A percentile compares a stretch with the other conserved stretches of the same genome.
Evolutionary conservation across 2,113 vertebrate genomes (phyloP).

Genomic region (Oxygymnocypris stewartii): DNA sequence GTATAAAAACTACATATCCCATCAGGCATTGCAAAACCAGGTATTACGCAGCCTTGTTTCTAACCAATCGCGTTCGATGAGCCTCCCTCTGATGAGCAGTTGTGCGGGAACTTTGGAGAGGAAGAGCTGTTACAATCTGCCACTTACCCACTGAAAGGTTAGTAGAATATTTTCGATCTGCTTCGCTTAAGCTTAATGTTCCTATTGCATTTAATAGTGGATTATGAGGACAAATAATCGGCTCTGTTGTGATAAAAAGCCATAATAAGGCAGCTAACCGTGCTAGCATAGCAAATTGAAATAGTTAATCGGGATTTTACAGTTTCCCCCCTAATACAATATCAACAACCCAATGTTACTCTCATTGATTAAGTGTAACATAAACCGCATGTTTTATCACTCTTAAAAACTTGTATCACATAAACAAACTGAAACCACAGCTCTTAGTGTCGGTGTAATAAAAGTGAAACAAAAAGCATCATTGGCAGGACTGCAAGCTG

Average conservation of each 20-base stretch:
- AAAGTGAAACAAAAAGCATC: conserved; percentile 11
- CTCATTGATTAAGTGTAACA: no score
- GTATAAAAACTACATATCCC: conserved; percentile 48
- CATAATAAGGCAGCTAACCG: neutral
- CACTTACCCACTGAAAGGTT: conserved; percentile 8
- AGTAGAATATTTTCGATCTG: neutral
- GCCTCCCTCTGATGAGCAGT: conserved; percentile 12
- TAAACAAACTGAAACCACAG: neutral
- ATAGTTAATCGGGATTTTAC: neutral
- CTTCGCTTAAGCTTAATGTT: neutral
- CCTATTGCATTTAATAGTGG: neutral
- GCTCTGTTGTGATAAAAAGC: neutral
- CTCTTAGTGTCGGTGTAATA: neutral
- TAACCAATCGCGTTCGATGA: neutral
- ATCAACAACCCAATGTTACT: neutral
- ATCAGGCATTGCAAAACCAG: neutral
- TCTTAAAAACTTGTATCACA: neutral
- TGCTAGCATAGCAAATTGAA: conserved; percentile 7
- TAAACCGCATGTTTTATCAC: neutral
- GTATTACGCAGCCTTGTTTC: neutral
- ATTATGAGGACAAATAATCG: neutral
- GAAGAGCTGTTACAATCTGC: conserved; percentile 9
- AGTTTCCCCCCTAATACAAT: neutral
- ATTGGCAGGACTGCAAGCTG: neutral
- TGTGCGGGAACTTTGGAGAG: conserved; percentile 73